Evolutionary conservation across 2,797 vertebrate genomes (phyloP), one percentile per base, ranked within the genome.

Genomic region (Gymnoscopelus braueri): DNA sequence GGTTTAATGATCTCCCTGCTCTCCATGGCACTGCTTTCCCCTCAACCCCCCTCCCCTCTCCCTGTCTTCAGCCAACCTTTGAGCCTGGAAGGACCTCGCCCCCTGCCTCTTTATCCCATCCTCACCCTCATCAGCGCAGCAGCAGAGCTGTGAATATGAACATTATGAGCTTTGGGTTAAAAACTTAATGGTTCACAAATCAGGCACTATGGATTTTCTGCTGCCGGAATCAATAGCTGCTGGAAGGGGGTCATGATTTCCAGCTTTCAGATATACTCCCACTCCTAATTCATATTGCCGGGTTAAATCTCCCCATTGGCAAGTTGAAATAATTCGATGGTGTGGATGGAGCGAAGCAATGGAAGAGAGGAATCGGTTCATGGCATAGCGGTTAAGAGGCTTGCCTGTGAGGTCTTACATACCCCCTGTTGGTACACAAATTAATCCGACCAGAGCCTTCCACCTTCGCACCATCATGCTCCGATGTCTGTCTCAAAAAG

Each of bases 171-270:
- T 92, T 91, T 93, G 90, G 87, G 93, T 94, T 95, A 94, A 94
- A 93, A 95, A 95, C 91, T 87, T 94, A 95, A 95, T 93, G 92
- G 88, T 94, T 93, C 92, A 95, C 94, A 95, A 96, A 96, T 96
- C 95, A 96, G 90, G 91, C 76, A 35, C 79, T 92, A 95, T 96
- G 89, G 95, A 96, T 96, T 96, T 96, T 91, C 89, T 92, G 92
- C 84, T 94, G 77, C 78, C 69, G 62, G 80, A 79, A 93, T 94
- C 94, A 90, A 93, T 95, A 94, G 89, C 87, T 85, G 87, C 87
- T 90, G 91, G 93, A 94, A 85, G 91, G 91, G 90, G 93, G 93
- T 94, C 93, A 90, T 88, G 92, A 90, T 94, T 96, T 92, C 85
- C 80, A 90, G 89, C 89, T 91, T 90, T 90, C 89, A 94, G 90